phyloP scores from a whole-genome alignment of 2,888 invertebrate genomes.

The Dicroscelio sp. region DNA sequence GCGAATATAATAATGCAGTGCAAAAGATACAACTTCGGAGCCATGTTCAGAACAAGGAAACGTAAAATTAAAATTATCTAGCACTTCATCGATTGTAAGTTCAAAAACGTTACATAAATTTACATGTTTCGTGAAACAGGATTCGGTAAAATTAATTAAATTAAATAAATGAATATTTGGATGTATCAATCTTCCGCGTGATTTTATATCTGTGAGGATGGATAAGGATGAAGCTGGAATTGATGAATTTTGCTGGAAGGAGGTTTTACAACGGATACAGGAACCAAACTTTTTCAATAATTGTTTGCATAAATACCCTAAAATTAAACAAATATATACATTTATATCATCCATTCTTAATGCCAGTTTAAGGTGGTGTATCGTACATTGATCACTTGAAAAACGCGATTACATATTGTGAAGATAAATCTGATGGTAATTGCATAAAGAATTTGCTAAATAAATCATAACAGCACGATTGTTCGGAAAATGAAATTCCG shows the following conservation, averaged over 20 bases:
- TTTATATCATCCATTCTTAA: no score
- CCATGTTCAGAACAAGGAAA: slow-evolving; percentile 72
- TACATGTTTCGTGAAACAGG: slow-evolving; percentile 48
- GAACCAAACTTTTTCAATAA: slow-evolving; percentile 14
- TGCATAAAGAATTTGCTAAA: no score
- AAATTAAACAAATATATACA: no score
- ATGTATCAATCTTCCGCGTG: slow-evolving; percentile 58
- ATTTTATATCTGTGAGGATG: slow-evolving; percentile 49
- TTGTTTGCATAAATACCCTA: slow-evolving; percentile 66
- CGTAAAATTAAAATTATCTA: slow-evolving; percentile 62
- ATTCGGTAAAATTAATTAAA: slow-evolving; percentile 50
- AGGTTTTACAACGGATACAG: slow-evolving; percentile 29
- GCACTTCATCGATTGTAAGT: slow-evolving; percentile 61
- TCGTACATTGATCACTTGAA: no score
- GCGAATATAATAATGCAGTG: slow-evolving; percentile 70
- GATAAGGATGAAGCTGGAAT: slow-evolving; percentile 3
- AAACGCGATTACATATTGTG: no score
- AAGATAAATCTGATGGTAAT: no score
- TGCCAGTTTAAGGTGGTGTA: no score
- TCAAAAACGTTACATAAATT: slow-evolving; percentile 49
- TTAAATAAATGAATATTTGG: slow-evolving; percentile 60
- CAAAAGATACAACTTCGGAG: slow-evolving; percentile 64
- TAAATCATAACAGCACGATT: no score
- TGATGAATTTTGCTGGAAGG: not conserved
- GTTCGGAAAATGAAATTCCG: no score